Evolutionary conservation across 2,113 vertebrate genomes (phyloP), one percentile per base, ranked within the genome.

Genomic region (Corythornis cristatus): DNA sequence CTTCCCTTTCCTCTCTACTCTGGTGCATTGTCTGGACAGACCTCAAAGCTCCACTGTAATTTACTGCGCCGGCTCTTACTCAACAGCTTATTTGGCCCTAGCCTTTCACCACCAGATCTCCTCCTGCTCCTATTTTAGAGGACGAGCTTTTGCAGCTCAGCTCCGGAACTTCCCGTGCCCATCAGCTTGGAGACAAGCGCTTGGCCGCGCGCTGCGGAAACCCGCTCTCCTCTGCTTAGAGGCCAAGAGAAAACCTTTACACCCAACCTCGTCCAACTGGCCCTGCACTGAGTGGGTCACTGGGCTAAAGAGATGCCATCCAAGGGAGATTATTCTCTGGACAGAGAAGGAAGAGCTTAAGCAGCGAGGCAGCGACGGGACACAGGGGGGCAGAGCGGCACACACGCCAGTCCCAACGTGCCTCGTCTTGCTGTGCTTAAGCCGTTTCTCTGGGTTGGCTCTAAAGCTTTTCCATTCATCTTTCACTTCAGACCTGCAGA

Each of bases 181-280:
- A n/a, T 9, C 19, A 79, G 91, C 51, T 50, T 46, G 78, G 51
- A n/a, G 31, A 35, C 64, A 2, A 50, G 43, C 4, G 8, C 56
- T 64, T 1, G 1, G 76, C 71, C 1, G 1, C 50, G 42, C 0
- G 0, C 37, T 71, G 57, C 48, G 6, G 0, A 70, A 83, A 80
- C 31, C 6, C 11, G 35, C 45, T 37, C 64, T 61, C 0, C 1
- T 29, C 45, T 53, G 15, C 86, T 90, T 22, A 68, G 18, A 68
- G 26, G 40, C 1, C 0, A 61, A 46, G 28, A 77, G 77, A 26
- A 67, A 31, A 86, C 79, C 72, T 88, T 93, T 77, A 57, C 83
- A 62, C 9, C n/a, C 75, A 76, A 22, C 53, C 62, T 45, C 43
- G 26, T 23, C 86, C 75, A 40, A 8, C 46, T 25, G 35, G 87